Percentiles rank a stretch among this genome's conserved stretches.
Conservation (phyloP, 2,113 vertebrate species). For the Xerus inauris region DNA sequence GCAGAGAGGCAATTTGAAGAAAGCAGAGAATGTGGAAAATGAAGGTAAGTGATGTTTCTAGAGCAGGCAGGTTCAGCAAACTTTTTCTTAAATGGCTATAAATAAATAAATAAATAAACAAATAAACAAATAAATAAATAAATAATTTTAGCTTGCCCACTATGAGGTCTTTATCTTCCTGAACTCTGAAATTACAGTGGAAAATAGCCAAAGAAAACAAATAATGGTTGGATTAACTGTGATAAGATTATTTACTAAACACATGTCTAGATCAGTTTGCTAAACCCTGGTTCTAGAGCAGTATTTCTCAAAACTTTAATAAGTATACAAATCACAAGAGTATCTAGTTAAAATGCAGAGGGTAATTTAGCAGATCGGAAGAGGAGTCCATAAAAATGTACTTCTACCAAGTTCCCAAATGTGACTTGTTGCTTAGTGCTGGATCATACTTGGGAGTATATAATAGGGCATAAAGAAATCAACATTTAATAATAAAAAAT, state of each 20-base stretch:
- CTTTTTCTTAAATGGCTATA: neutral
- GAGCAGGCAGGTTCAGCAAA: neutral
- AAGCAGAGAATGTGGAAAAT: neutral
- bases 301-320: conserved; percentile 12
- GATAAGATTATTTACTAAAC: conserved; percentile 9
- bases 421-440: neutral
- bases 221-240: neutral
- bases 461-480: conserved; percentile 4
- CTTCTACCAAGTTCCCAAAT: conserved; percentile 1
- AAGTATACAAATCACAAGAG: neutral
- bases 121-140: too few relatives aligned
- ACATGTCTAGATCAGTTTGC: neutral
- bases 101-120: too few relatives aligned
- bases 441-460: neutral
- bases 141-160: neutral
- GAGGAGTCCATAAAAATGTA: neutral
- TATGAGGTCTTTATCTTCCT: neutral
- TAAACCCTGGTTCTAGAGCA: neutral
- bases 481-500: conserved; percentile 21
- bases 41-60: neutral
- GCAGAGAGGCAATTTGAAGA: neutral
- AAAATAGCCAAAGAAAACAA: conserved; percentile 40
- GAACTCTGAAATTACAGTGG: neutral
- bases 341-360: neutral
- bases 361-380: neutral